A percentile compares a stretch with the other conserved stretches of the same genome.
These are phyloP conservation scores for Phortica okadai DNA, from an alignment of 2,888 invertebrate species.

Conservation along the genomic window DNA sequence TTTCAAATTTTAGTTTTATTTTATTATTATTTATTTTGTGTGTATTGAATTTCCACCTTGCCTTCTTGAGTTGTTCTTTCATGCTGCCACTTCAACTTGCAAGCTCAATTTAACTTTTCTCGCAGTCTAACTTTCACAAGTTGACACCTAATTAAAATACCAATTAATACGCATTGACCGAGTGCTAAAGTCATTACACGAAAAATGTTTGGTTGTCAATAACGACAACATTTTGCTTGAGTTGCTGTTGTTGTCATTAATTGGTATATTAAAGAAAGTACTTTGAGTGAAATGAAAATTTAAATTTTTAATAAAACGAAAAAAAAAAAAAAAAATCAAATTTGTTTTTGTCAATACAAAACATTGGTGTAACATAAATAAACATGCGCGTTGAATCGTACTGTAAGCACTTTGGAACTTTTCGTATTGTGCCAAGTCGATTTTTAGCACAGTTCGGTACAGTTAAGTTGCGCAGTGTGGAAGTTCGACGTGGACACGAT, in stretches of 20 bases:
- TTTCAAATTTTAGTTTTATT: no score
- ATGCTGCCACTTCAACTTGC: no score
- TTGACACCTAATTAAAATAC: constrained; percentile 63
- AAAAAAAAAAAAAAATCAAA: constrained; percentile 1
- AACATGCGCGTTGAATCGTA: constrained; percentile 37
- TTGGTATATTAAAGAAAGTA: no score
- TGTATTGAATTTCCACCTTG: no score
- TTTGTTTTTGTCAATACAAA: no score
- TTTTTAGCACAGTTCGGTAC: neutral
- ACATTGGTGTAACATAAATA: constrained; percentile 35
- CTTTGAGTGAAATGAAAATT: no score
- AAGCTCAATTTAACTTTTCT: no score
- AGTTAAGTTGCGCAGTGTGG: constrained; percentile 6
- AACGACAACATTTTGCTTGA: constrained; percentile 43
- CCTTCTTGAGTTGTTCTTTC: no score
- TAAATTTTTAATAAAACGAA: constrained; percentile 45
- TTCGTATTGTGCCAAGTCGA: no score
- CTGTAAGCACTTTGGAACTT: no score
- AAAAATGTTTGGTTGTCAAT: constrained; percentile 16
- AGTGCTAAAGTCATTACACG: neutral
- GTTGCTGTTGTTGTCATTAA: constrained; percentile 29
- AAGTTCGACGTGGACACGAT: constrained; percentile 40
- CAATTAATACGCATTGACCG: constrained; percentile 45
- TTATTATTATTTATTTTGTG: no score
- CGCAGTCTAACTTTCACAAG: constrained; percentile 58